phyloP scores from a whole-genome alignment of 2,888 invertebrate genomes.

The Romanomermis culicivorax region DNA sequence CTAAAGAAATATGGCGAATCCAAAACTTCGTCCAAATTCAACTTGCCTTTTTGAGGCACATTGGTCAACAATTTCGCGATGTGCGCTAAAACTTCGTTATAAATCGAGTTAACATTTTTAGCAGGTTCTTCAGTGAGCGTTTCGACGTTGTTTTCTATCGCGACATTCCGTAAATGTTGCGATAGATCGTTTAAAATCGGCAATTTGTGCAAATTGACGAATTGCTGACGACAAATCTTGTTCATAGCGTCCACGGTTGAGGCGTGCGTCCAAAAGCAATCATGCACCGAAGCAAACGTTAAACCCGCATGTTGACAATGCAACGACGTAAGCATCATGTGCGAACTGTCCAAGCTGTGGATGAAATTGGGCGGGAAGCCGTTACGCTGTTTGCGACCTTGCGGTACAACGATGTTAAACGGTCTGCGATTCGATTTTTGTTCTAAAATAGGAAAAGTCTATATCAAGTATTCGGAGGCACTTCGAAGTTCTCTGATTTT shows the following conservation, averaged over 20 bases:
- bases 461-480: too few species aligned
- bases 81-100: conserved; percentile 7
- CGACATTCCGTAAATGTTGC: conserved; percentile 10
- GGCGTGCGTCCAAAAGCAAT: conserved; percentile 98
- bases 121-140: background rate
- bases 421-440: too few species aligned
- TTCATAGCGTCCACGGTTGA: conserved; percentile 66
- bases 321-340: conserved; percentile 97
- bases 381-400: conserved; percentile 41
- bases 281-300: conserved; percentile 88
- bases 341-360: conserved; percentile 89
- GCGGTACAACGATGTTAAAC: too few species aligned
- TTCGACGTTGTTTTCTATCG: background rate
- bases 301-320: conserved; percentile 48
- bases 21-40: conserved; percentile 31
- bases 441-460: too few species aligned
- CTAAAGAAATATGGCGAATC: conserved; percentile 36
- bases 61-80: conserved; percentile 13
- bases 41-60: conserved; percentile 24
- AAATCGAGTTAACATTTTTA: background rate
- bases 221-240: conserved; percentile 82
- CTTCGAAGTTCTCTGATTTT: too few species aligned
- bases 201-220: conserved; percentile 77
- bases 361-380: conserved; percentile 98
- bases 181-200: conserved; percentile 56